These are phyloP conservation scores for Asobara japonica DNA, from an alignment of 1,140 invertebrate species.

Conservation along the genomic window DNA sequence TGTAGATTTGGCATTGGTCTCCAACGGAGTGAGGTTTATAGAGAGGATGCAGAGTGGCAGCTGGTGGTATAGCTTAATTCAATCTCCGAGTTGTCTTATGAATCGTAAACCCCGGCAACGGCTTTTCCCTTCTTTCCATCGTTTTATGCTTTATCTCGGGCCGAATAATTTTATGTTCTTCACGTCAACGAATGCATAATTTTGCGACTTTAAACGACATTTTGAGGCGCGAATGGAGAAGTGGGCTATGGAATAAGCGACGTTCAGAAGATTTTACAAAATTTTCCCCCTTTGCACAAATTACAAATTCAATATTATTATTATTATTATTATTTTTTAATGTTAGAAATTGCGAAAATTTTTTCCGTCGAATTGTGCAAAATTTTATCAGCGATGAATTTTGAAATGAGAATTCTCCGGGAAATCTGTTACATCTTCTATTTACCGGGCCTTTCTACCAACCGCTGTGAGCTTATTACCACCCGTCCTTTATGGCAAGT, in stretches of 20 bases:
- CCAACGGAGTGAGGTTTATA: slow-evolving; percentile 14
- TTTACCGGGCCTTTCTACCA: too few species aligned
- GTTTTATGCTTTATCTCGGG: background rate
- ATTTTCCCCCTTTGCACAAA: background rate
- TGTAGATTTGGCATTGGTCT: slow-evolving; percentile 56
- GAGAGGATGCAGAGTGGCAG: slow-evolving; percentile 54
- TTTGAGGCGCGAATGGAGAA: too few species aligned
- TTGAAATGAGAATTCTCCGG: too few species aligned
- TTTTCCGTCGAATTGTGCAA: too few species aligned
- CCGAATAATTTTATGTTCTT: background rate
- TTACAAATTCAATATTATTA: background rate
- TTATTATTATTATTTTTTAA: background rate
- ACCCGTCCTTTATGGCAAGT: too few species aligned
- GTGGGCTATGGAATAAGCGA: too few species aligned
- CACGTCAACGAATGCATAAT: background rate
- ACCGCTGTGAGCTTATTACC: too few species aligned
- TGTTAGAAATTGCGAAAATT: too few species aligned
- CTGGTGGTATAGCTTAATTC: slow-evolving; percentile 60
- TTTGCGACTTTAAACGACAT: background rate
- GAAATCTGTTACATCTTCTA: too few species aligned
- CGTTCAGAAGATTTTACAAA: too few species aligned
- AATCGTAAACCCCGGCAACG: slow-evolving; percentile 65
- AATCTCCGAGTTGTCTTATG: slow-evolving; percentile 65
- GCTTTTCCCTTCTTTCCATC: background rate
- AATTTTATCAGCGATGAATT: too few species aligned